These are phyloP conservation scores for Euleptes europaea DNA, from an alignment of 2,113 vertebrate species.

Conservation along the genomic window DNA sequence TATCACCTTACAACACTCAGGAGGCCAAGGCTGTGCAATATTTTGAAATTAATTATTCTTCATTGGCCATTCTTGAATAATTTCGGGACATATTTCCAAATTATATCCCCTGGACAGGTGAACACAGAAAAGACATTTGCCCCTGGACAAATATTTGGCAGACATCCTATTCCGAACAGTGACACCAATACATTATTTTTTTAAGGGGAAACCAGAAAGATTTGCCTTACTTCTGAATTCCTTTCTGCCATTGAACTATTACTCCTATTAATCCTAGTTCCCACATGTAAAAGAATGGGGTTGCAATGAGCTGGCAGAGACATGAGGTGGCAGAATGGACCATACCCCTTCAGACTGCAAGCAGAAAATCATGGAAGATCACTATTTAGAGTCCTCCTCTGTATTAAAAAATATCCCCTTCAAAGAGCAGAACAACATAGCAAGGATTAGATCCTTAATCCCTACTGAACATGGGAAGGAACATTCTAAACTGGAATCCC, in stretches of 20 bases:
- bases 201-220: not conserved
- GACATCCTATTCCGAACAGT: constrained; percentile 10
- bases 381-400: no score
- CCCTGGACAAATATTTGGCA: not conserved
- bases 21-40: constrained; percentile 9
- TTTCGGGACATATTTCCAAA: constrained; percentile 21
- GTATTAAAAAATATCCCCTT: no score
- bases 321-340: no score
- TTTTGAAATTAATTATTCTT: constrained; percentile 45
- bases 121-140: not conserved
- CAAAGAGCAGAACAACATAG: no score
- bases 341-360: no score
- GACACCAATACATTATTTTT: not conserved
- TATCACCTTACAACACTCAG: not conserved
- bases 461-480: no score
- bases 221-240: not conserved
- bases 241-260: not conserved
- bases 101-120: not conserved
- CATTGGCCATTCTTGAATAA: constrained; percentile 26
- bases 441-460: no score
- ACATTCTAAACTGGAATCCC: no score
- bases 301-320: no score
- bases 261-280: no score
- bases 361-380: no score
- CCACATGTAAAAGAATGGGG: no score